Conservation (phyloP, 2,113 vertebrate species). For the human region GRCh38 chr19:8855501-8856000, state of each 20-base stretch:
- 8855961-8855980: slow-evolving; percentile 81
- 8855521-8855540: no score
- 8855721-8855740: neutral
- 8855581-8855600: no score
- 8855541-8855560: no score
- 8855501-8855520: no score
- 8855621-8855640: no score
- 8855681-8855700: neutral
- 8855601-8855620: no score
- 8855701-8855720: neutral
- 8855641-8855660: no score
- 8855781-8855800: neutral
- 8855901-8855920: neutral
- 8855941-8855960: neutral
- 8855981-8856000: slow-evolving; percentile 79
- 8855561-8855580: no score
- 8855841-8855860: neutral
- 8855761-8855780: neutral
- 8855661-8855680: no score
- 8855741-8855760: neutral
- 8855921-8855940: neutral
- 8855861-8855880: neutral
- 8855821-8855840: neutral
- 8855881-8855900: neutral
- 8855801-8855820: neutral